Conservation (phyloP, 2,888 invertebrate genomes). For the Orgyia antiqua region DNA sequence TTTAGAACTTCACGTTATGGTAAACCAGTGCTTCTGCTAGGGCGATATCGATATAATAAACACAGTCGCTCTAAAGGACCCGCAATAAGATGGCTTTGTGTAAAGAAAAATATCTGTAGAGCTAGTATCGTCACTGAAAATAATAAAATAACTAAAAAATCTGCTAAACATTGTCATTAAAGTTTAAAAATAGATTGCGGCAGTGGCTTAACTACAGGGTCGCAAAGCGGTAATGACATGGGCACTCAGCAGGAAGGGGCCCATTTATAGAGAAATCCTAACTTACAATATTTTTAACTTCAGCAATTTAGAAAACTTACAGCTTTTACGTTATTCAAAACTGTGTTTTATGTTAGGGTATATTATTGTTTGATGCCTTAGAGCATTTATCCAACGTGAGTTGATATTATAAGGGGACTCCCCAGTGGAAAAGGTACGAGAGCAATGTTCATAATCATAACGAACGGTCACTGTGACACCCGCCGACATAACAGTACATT, state of each 20-base stretch:
- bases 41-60: constrained; percentile 31
- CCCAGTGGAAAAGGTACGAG: too few species aligned
- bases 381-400: too few species aligned
- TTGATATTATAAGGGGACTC: too few species aligned
- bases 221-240: not conserved
- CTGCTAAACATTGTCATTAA: constrained; percentile 21
- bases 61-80: constrained; percentile 17
- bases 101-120: constrained; percentile 26
- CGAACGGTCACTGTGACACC: too few species aligned
- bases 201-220: not conserved
- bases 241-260: not conserved
- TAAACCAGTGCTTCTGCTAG: constrained; percentile 33
- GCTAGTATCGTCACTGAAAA: constrained; percentile 28
- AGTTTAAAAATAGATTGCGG: not conserved
- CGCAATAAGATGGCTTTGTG: constrained; percentile 29
- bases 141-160: constrained; percentile 14
- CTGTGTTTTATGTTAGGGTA: too few species aligned
- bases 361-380: too few species aligned
- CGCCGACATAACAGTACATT: too few species aligned
- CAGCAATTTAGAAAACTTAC: too few species aligned
- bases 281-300: too few species aligned
- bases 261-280: too few species aligned
- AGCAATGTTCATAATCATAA: too few species aligned
- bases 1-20: constrained; percentile 34
- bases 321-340: too few species aligned